These are phyloP conservation scores for Nestor notabilis DNA, from an alignment of 2,113 vertebrate species.

Conservation along the genomic window DNA sequence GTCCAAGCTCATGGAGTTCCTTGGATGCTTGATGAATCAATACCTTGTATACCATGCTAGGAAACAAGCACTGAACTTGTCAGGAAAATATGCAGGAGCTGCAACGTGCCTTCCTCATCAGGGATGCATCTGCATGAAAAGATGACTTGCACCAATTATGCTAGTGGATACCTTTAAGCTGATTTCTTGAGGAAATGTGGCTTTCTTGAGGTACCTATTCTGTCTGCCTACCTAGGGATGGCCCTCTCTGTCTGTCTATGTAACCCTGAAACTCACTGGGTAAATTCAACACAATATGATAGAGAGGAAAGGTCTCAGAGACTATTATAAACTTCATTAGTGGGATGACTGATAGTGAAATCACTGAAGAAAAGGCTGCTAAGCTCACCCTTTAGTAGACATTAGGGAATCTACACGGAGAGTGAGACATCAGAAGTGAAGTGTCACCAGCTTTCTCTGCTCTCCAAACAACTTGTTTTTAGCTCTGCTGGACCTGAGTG, in stretches of 20 bases:
- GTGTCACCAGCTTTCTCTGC: neutral
- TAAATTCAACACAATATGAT: neutral
- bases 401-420: neutral
- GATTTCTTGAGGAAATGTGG: neutral
- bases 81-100: neutral
- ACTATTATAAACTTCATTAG: slow-evolving; percentile 8
- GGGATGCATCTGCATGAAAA: neutral
- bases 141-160: neutral
- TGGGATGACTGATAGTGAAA: neutral
- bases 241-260: neutral
- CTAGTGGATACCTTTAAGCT: neutral
- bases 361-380: slow-evolving; percentile 25
- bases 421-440: neutral
- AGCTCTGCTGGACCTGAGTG: neutral
- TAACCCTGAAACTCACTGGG: neutral
- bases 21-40: neutral
- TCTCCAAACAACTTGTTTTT: slow-evolving; percentile 14
- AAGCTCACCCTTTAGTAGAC: slow-evolving; percentile 24
- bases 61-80: neutral
- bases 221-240: neutral
- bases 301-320: neutral
- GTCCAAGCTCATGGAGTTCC: neutral
- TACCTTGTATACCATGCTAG: neutral
- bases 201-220: neutral
- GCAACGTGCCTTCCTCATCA: neutral